Evolutionary conservation across 2,113 vertebrate genomes (phyloP).

Genomic region (Crotalus horridus): DNA sequence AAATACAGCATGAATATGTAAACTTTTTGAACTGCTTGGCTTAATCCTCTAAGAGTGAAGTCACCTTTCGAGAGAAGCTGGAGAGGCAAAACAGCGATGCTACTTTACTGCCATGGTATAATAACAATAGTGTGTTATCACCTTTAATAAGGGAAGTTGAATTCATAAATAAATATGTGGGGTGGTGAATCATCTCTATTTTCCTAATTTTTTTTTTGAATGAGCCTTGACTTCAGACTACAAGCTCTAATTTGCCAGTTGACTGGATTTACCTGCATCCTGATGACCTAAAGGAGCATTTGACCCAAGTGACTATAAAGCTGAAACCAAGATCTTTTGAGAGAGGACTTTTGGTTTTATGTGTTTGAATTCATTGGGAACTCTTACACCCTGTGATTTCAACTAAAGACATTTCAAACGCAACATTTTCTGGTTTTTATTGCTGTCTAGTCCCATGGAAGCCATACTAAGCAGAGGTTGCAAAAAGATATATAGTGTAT

Average conservation of each 20-base stretch:
- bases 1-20: neutral
- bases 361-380: neutral
- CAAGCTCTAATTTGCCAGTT: neutral
- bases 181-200: neutral
- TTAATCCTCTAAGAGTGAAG: neutral
- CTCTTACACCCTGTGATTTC: neutral
- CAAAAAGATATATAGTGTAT: neutral
- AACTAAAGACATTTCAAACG: neutral
- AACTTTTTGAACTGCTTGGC: neutral
- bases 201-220: neutral
- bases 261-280: neutral
- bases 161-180: neutral
- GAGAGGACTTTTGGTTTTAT: neutral
- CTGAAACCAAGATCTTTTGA: neutral
- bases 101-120: neutral
- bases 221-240: neutral
- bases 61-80: neutral
- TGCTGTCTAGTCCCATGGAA: neutral
- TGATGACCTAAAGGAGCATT: neutral
- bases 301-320: neutral
- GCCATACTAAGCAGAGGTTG: neutral
- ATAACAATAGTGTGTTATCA: neutral
- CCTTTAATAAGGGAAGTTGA: neutral
- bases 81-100: neutral
- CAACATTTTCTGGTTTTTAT: neutral